phyloP scores from a whole-genome alignment of 2,888 invertebrate genomes.

The Acleris laterana region DNA sequence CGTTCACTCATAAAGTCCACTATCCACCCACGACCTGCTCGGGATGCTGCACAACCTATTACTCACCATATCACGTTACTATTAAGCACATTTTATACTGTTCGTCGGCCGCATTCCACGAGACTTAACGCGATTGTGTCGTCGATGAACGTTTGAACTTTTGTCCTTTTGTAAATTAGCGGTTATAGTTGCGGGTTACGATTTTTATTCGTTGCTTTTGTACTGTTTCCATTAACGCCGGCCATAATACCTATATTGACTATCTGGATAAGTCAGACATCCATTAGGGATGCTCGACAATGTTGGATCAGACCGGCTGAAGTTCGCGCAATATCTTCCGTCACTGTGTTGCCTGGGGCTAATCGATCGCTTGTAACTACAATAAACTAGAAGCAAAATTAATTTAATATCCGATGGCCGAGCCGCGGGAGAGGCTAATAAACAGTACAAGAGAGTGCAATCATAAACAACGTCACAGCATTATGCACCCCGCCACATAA shows the following conservation, averaged over 20 bases:
- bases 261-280: constrained; percentile 32
- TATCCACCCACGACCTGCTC: constrained; percentile 46
- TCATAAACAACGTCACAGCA: constrained; percentile 74
- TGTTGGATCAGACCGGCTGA: constrained; percentile 17
- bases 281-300: constrained; percentile 23
- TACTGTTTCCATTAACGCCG: constrained; percentile 21
- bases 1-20: constrained; percentile 55
- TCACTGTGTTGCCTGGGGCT: constrained; percentile 29
- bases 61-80: constrained; percentile 71
- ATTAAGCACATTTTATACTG: constrained; percentile 73
- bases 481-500: constrained; percentile 82
- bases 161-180: constrained; percentile 78
- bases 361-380: constrained; percentile 13
- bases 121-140: constrained; percentile 66
- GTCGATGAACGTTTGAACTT: constrained; percentile 78
- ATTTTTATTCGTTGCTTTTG: constrained; percentile 56
- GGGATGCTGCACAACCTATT: constrained; percentile 64
- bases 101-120: constrained; percentile 61
- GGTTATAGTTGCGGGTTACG: constrained; percentile 66
- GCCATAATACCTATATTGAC: constrained; percentile 22
- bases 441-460: constrained; percentile 66
- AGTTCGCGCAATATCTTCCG: constrained; percentile 34
- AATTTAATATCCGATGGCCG: constrained; percentile 34
- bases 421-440: constrained; percentile 66
- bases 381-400: constrained; percentile 28